Evolutionary conservation across 1,140 invertebrate genomes (phyloP), one percentile per base, ranked within the genome.

Genomic region (Coelopa frigida): DNA sequence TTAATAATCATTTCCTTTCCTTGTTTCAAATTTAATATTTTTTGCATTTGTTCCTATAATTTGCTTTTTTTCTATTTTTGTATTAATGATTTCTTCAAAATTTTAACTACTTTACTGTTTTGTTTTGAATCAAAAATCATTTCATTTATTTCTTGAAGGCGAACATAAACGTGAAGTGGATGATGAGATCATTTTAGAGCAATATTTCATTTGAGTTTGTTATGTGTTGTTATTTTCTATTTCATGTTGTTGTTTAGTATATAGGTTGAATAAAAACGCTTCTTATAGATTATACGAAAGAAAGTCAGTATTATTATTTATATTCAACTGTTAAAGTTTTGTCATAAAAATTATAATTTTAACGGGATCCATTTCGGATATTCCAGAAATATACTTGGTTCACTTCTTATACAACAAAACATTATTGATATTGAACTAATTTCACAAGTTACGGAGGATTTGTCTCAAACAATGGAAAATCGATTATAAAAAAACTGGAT

Each of bases 121-220:
- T 17, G 24, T 37, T 22, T 17, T 46, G 31, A 44, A n/a, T 33
- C 18, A 31, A 44, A 32, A 17, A 29, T 46, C 18, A 6, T 37
- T 29, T 15, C 18, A 14, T 38, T 29, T 46, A 24, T 15, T 38
- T 20, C 18, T 33, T 22, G 26, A 49, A 62, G 64, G 64, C 59
- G 59, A 61, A 68, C 67, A 68, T 64, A 68, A 67, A 64, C 63
- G 54, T 53, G 61, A 56, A 68, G 54, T 53, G 61, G 58, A 68
- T 68, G 64, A 67, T 68, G 61, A 68, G 64, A 67, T 61, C 64
- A 68, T 67, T 51, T 41, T 32, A 48, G 21, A 49, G 41, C 41
- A 43, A 32, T 21, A 21, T 43, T 43, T 43, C n/a, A n/a, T n/a
- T n/a, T n/a, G n/a, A n/a, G n/a, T n/a, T n/a, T n/a, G n/a, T n/a